Evolutionary conservation across 2,888 invertebrate species (phyloP).

Genomic region (Microplitis deprimator): DNA sequence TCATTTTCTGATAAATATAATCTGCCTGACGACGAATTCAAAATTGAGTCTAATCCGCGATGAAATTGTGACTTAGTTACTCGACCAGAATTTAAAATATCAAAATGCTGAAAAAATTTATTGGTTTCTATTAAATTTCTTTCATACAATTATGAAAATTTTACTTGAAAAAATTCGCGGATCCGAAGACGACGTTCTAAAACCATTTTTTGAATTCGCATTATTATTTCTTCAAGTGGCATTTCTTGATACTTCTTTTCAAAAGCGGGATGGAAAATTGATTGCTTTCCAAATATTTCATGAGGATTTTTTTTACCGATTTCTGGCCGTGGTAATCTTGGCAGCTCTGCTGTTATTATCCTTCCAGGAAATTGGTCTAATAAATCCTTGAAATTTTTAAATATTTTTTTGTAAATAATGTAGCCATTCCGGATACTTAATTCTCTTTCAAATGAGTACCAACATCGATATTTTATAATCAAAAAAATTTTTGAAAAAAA

Average conservation of each 20-base stretch:
- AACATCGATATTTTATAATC: too few relatives aligned
- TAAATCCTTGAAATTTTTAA: constrained; percentile 70
- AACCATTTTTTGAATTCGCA: constrained; percentile 79
- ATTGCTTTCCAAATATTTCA: constrained; percentile 74
- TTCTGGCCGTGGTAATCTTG: constrained; percentile 80
- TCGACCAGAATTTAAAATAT: constrained; percentile 79
- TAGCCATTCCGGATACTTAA: too few relatives aligned
- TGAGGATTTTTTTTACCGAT: constrained; percentile 74
- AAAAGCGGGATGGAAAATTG: constrained; percentile 77
- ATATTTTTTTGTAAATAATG: not conserved
- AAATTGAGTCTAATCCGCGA: constrained; percentile 79
- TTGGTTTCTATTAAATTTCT: not conserved
- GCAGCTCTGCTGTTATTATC: constrained; percentile 79
- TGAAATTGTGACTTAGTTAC: constrained; percentile 81
- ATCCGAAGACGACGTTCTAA: constrained; percentile 78
- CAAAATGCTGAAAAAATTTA: constrained; percentile 75
- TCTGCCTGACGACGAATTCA: constrained; percentile 75
- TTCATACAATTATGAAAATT: not conserved
- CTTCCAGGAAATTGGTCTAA: constrained; percentile 77
- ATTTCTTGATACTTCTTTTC: constrained; percentile 72
- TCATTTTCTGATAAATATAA: constrained; percentile 77
- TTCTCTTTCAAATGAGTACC: too few relatives aligned
- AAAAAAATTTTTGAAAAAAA: too few relatives aligned
- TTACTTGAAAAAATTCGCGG: constrained; percentile 80
- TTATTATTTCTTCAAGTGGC: constrained; percentile 75